A percentile compares a stretch with the other conserved stretches of the same genome.
phyloP scores from a whole-genome alignment of 2,888 invertebrate species.

The Polydrusus tereticollis region DNA sequence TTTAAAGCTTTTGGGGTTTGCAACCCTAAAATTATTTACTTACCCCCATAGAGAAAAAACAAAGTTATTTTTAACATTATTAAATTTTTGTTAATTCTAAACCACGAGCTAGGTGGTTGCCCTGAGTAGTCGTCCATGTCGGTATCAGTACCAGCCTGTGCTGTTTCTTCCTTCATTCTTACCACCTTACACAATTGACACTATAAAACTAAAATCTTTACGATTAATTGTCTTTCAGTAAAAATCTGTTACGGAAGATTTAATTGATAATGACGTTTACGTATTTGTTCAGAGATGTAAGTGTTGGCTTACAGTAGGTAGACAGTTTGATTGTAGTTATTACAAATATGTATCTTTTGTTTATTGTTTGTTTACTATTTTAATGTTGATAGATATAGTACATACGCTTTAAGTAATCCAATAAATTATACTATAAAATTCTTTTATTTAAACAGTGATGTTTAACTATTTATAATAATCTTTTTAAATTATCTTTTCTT shows the following conservation, averaged over 20 bases:
- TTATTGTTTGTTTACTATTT: slow-evolving; percentile 12
- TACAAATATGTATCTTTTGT: slow-evolving; percentile 8
- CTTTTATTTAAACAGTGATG: no score
- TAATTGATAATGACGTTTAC: slow-evolving; percentile 34
- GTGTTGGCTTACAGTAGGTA: slow-evolving; percentile 9
- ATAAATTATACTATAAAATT: no score
- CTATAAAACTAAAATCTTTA: slow-evolving; percentile 27
- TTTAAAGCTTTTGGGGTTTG: background rate
- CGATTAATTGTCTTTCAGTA: slow-evolving; percentile 23
- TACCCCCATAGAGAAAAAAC: slow-evolving; percentile 86
- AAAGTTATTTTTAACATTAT: slow-evolving; percentile 86
- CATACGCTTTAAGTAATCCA: background rate
- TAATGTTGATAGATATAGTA: background rate
- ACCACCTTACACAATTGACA: slow-evolving; percentile 15
- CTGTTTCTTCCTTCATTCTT: slow-evolving; percentile 39
- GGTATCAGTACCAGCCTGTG: slow-evolving; percentile 59
- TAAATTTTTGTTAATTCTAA: slow-evolving; percentile 81
- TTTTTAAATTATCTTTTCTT: no score
- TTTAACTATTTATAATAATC: no score
- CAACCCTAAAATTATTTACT: slow-evolving; percentile 55
- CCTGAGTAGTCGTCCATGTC: slow-evolving; percentile 67
- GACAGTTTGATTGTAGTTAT: slow-evolving; percentile 13
- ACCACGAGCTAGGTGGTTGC: slow-evolving; percentile 51
- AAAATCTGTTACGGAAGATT: slow-evolving; percentile 37
- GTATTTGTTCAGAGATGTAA: slow-evolving; percentile 34